These are phyloP conservation scores for Diaprepes abbreviatus DNA, from an alignment of 2,888 invertebrate species.

Conservation along the genomic window DNA sequence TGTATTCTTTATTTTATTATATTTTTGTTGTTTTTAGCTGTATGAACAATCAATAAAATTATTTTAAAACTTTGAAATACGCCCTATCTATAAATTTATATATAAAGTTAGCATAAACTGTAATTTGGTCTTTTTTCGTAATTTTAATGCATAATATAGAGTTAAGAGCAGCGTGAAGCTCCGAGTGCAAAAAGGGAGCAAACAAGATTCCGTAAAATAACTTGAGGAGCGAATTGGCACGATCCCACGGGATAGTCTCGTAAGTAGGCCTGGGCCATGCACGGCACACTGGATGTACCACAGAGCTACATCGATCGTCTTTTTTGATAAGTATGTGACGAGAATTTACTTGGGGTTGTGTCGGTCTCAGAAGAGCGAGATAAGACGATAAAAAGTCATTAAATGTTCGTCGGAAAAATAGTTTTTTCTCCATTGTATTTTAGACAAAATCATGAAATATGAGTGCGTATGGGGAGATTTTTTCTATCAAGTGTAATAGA, in stretches of 20 bases:
- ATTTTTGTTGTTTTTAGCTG: no score
- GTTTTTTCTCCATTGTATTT: no score
- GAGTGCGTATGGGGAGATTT: no score
- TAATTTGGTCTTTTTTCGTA: background rate
- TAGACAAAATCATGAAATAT: no score
- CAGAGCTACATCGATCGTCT: constrained; percentile 44
- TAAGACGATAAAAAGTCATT: background rate
- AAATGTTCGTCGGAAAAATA: background rate
- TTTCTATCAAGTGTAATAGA: no score
- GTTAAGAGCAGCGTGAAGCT: background rate
- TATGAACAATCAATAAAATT: no score
- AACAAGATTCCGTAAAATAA: constrained; percentile 43
- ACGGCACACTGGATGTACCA: constrained; percentile 37
- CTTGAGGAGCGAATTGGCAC: constrained; percentile 40
- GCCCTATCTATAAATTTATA: no score
- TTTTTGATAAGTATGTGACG: constrained; percentile 45
- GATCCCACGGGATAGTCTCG: constrained; percentile 37
- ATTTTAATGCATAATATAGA: background rate
- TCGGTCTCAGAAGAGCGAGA: constrained; percentile 6
- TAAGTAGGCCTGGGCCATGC: constrained; percentile 43
- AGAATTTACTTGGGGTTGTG: constrained; percentile 34
- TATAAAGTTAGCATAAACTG: background rate
- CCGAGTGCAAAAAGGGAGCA: constrained; percentile 17
- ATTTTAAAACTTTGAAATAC: no score
- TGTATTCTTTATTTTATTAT: no score